phyloP scores from a whole-genome alignment of 2,888 invertebrate species.

The Spatulosminthurus flaviceps region DNA sequence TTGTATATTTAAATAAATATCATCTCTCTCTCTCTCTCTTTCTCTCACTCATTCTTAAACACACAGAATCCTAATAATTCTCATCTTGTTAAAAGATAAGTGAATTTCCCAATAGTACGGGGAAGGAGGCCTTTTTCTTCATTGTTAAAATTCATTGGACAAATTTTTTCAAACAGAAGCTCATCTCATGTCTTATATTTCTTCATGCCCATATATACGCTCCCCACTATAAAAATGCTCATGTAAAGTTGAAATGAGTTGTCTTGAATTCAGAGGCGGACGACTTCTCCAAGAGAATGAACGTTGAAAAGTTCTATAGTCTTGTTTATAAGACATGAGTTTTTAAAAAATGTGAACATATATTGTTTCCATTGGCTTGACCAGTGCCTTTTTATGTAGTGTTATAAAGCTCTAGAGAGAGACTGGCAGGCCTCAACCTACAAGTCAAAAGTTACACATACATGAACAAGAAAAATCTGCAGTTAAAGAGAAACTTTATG shows the following conservation, averaged over 20 bases:
- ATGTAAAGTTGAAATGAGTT: conserved; percentile 21
- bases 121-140: neutral
- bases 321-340: neutral
- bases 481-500: neutral
- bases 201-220: neutral
- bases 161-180: conserved; percentile 25
- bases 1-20: conserved; percentile 25
- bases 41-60: neutral
- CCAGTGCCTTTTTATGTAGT: neutral
- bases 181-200: neutral
- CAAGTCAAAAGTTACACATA: too few relatives aligned
- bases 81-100: neutral
- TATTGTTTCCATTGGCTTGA: neutral
- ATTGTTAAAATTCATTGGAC: neutral
- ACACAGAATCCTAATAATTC: too few relatives aligned
- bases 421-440: too few relatives aligned
- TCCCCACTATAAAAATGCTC: neutral
- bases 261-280: neutral
- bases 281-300: neutral
- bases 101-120: neutral
- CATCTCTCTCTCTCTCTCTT: neutral
- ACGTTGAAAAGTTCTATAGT: too few relatives aligned
- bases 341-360: neutral
- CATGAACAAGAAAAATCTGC: neutral
- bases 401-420: too few relatives aligned